A percentile compares a stretch with the other conserved stretches of the same genome.
Conservation (phyloP, 2,113 vertebrate genomes). For the Gymnobelideus leadbeateri region DNA sequence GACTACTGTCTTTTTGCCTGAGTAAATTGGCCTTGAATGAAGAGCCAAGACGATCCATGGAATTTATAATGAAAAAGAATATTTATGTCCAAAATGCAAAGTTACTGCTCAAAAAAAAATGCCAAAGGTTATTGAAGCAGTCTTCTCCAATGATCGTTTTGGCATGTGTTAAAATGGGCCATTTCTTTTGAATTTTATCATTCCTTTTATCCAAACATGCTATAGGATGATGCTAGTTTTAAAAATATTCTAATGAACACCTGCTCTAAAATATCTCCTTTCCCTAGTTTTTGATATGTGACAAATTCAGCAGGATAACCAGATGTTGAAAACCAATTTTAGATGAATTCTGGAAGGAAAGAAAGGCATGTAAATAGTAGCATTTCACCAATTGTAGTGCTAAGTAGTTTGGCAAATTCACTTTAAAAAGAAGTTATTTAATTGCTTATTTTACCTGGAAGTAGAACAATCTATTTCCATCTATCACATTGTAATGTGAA, state of each 20-base stretch:
- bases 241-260: conserved; percentile 43
- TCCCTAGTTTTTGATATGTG: conserved; percentile 43
- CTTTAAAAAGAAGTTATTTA: conserved; percentile 82
- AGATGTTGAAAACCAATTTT: conserved; percentile 67
- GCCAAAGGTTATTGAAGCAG: background rate
- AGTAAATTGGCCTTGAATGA: background rate
- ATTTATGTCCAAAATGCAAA: background rate
- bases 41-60: background rate
- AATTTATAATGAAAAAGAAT: conserved; percentile 21
- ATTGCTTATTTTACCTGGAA: conserved; percentile 87
- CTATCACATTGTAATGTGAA: conserved; percentile 87
- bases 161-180: background rate
- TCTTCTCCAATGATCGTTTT: background rate
- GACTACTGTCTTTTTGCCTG: background rate
- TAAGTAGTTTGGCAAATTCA: conserved; percentile 78
- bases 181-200: conserved; percentile 10
- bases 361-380: conserved; percentile 73
- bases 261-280: conserved; percentile 47
- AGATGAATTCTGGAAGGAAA: conserved; percentile 60
- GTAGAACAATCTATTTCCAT: conserved; percentile 86
- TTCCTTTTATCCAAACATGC: conserved; percentile 51
- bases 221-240: conserved; percentile 20
- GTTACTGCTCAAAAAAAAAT: background rate
- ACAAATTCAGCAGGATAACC: conserved; percentile 59
- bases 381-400: conserved; percentile 78